A percentile compares a stretch with the other conserved stretches of the same genome.
phyloP scores from a whole-genome alignment of 2,113 vertebrate genomes.

The Oncorhynchus kisutch region DNA sequence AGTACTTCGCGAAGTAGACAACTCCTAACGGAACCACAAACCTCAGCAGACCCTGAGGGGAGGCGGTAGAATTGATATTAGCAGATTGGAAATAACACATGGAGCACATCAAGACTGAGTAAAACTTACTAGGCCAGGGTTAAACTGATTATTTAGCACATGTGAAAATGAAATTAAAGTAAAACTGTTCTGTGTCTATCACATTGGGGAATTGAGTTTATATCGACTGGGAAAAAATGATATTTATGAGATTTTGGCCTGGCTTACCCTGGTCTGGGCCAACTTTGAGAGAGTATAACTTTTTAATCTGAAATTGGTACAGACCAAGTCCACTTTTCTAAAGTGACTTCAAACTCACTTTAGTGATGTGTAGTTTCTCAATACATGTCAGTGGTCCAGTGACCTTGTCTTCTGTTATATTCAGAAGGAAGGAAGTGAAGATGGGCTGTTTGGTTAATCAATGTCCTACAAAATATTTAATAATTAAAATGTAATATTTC shows the following conservation, averaged over 20 bases:
- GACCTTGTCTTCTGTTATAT: slow-evolving; percentile 35
- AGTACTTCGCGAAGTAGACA: slow-evolving; percentile 90
- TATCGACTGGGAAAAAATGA: too few species aligned
- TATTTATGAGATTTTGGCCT: too few species aligned
- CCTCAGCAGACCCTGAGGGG: slow-evolving; percentile 72
- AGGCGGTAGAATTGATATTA: neutral
- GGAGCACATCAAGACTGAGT: too few species aligned
- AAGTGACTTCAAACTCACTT: slow-evolving; percentile 45
- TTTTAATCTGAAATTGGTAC: too few species aligned
- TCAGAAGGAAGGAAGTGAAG: slow-evolving; percentile 26
- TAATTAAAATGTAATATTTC: neutral
- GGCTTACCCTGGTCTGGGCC: too few species aligned
- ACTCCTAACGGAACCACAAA: slow-evolving; percentile 78
- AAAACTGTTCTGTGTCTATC: too few species aligned
- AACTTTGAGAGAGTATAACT: too few species aligned
- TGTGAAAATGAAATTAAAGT: too few species aligned
- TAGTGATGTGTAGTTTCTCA: slow-evolving; percentile 58
- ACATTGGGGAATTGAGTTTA: too few species aligned
- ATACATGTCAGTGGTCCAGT: slow-evolving; percentile 41
- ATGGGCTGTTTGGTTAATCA: slow-evolving; percentile 9
- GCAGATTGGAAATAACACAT: neutral
- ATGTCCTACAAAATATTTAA: neutral
- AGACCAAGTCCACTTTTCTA: neutral
- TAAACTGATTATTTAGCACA: too few species aligned
- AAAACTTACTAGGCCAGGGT: too few species aligned